Evolutionary conservation across 92 coral and sea anemone genomes (phyloP).

Genomic region (Montipora capitata): DNA sequence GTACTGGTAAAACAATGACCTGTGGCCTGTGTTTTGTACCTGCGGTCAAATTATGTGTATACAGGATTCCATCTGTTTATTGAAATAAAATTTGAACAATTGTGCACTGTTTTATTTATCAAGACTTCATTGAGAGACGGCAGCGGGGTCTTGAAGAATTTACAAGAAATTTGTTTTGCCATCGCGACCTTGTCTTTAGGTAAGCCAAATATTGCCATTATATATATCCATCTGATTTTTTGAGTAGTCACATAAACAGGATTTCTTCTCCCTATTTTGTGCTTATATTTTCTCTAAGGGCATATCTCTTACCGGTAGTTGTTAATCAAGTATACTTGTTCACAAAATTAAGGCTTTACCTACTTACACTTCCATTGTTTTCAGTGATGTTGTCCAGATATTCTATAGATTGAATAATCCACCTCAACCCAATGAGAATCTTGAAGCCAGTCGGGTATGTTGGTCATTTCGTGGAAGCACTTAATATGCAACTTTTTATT

Average conservation of each 20-base stretch:
- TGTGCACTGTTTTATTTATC: neutral
- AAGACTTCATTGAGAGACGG: constrained; percentile 91
- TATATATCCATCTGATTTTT: too few relatives aligned
- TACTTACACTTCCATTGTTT: neutral
- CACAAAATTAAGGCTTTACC: too few relatives aligned
- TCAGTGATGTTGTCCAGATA: constrained; percentile 85
- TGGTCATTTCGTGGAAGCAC: too few relatives aligned
- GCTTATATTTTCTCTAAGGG: too few relatives aligned
- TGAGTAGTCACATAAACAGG: too few relatives aligned
- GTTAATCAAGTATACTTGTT: too few relatives aligned
- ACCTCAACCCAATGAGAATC: constrained; percentile 93
- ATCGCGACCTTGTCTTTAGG: constrained; percentile 88
- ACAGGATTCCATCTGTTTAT: too few relatives aligned
- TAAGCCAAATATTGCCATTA: constrained; percentile 4
- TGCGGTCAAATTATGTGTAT: neutral
- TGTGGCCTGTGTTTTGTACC: too few relatives aligned
- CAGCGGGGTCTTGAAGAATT: constrained; percentile 94
- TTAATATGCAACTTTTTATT: too few relatives aligned
- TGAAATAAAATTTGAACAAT: neutral
- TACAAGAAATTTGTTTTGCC: constrained; percentile 87
- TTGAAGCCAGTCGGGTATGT: constrained; percentile 91
- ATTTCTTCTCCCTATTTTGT: too few relatives aligned
- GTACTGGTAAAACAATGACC: too few relatives aligned
- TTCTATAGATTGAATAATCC: constrained; percentile 94
- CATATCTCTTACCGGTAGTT: too few relatives aligned